phyloP scores from a whole-genome alignment of 2,888 invertebrate genomes.

The Scaeva pyrastri region DNA sequence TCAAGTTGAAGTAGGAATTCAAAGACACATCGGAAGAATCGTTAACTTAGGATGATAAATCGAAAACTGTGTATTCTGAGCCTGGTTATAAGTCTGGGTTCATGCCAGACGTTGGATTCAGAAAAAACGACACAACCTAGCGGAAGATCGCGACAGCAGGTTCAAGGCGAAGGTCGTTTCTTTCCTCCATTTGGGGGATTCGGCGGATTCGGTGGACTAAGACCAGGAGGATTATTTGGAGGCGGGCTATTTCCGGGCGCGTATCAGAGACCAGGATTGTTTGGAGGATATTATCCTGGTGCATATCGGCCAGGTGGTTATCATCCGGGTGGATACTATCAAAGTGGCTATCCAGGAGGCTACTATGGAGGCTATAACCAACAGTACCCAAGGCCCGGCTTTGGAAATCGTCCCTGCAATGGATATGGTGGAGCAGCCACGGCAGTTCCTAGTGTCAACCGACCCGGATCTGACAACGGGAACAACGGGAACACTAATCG shows the following conservation, averaged over 20 bases:
- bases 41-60: conserved; percentile 27
- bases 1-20: conserved; percentile 13
- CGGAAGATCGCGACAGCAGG: conserved; percentile 3
- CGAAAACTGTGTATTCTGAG: conserved; percentile 27
- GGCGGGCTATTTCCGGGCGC: conserved; percentile 12
- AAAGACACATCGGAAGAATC: not conserved
- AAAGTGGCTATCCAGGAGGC: conserved; percentile 49
- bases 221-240: conserved; percentile 51
- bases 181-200: conserved; percentile 6
- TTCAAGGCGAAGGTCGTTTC: not conserved
- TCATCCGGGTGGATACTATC: conserved; percentile 3
- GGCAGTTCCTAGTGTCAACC: not conserved
- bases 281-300: conserved; percentile 34
- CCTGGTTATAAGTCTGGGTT: conserved; percentile 64
- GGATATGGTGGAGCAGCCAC: not conserved
- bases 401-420: not conserved
- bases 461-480: conserved; percentile 13
- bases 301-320: conserved; percentile 27
- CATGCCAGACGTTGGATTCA: conserved; percentile 60
- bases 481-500: not conserved
- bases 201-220: conserved; percentile 46
- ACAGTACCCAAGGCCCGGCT: not conserved
- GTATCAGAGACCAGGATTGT: conserved; percentile 4
- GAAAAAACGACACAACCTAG: not conserved
- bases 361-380: conserved; percentile 47